Evolutionary conservation across 2,888 invertebrate species (phyloP), one percentile per base, ranked within the genome.

Genomic region (Drosophila heteroneura): DNA sequence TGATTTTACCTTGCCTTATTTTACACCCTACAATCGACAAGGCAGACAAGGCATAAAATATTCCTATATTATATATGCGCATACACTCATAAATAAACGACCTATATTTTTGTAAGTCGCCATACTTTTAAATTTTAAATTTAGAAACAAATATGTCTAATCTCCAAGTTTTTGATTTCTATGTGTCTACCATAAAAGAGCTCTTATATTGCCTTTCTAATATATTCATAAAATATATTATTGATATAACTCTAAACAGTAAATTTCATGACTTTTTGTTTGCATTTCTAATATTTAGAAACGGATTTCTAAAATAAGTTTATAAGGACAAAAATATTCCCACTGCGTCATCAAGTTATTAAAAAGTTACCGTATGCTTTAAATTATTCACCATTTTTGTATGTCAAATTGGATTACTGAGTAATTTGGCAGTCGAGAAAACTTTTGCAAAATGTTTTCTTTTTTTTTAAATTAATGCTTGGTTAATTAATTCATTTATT

Each of bases 391-490:
- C 22, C 14, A 4, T 9, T 12, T 30, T n/a, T 19, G 12, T n/a
- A 6, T 5, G 19, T n/a, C n/a, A 30, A 52, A 53, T 33, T 53
- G 10, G 5, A 32, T 53, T 54, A 19, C 19, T 28, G 19, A 22
- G 37, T 28, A 32, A 19, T 28, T 22, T 6, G 7, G 26, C 14
- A 28, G 39, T n/a, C n/a, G 28, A 19, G 12, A 16, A 28, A 19
- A 19, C 35, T 28, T n/a, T 33, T 35, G 26, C 56, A 37, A 12
- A 3, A 26, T 37, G 22, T 19, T 1, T 26, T 6, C 33, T 28
- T 28, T 16, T 19, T 39, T 54, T 56, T n/a, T 26, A 26, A 56
- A 56, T 56, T 14, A 56, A 39, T 28, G 22, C 22, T 54, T 51
- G 28, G 28, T 30, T 28, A 22, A 22, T 26, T 16, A 10, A 35